Conservation (phyloP, 2,113 vertebrate genomes). For the Gorsachius goisagi region DNA sequence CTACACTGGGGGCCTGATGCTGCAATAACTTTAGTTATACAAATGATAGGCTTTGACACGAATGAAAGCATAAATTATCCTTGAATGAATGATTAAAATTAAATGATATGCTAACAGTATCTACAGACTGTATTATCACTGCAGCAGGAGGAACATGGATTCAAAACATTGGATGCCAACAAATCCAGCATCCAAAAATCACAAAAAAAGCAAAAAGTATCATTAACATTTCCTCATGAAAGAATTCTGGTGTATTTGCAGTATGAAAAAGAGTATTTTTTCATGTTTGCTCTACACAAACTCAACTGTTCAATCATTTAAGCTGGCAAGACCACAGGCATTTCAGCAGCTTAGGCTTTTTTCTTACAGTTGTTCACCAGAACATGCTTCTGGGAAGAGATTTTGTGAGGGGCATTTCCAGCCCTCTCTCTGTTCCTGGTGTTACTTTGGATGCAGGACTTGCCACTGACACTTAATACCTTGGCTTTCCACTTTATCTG, state of each 20-base stretch:
- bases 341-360: neutral
- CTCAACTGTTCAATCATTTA: neutral
- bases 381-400: neutral
- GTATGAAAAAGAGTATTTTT: neutral
- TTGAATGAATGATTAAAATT: slow-evolving; percentile 37
- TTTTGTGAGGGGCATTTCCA: neutral
- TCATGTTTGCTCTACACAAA: neutral
- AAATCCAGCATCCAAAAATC: neutral
- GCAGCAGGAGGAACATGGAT: neutral
- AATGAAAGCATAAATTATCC: neutral
- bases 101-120: neutral
- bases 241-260: neutral
- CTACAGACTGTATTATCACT: neutral
- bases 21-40: neutral
- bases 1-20: neutral
- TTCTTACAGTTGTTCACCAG: neutral
- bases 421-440: neutral
- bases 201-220: neutral
- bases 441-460: neutral
- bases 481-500: neutral
- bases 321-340: neutral
- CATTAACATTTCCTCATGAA: neutral
- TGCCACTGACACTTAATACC: neutral
- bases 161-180: neutral
- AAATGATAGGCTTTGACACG: neutral